Conservation (phyloP, 2,113 vertebrate species). For the Lipotes vexillifer region DNA sequence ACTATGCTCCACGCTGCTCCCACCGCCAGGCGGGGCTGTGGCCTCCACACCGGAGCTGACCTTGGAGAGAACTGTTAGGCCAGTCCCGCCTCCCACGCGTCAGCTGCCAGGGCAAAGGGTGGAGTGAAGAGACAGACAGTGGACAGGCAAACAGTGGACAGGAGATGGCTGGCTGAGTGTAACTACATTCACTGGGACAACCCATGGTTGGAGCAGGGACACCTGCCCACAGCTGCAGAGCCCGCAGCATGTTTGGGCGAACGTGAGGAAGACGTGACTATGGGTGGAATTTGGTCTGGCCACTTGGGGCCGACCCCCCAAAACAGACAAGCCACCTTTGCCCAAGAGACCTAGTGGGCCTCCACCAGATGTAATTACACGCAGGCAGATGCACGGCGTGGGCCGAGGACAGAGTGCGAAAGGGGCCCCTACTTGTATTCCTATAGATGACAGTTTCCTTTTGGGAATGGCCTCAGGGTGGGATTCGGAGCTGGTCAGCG, state of each 20-base stretch:
- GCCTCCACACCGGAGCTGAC: constrained; percentile 58
- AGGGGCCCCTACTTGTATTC: constrained; percentile 92
- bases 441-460: constrained; percentile 97
- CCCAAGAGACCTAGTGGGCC: constrained; percentile 55
- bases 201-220: neutral
- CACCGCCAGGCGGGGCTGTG: constrained; percentile 44
- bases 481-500: constrained; percentile 86
- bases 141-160: constrained; percentile 69
- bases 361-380: constrained; percentile 71
- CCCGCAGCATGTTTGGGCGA: neutral
- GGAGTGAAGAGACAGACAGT: constrained; percentile 66
- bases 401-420: constrained; percentile 59
- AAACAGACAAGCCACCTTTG: constrained; percentile 22
- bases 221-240: neutral
- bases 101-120: constrained; percentile 60
- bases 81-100: constrained; percentile 54
- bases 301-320: neutral
- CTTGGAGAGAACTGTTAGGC: constrained; percentile 69
- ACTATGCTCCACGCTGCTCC: constrained; percentile 54
- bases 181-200: constrained; percentile 71
- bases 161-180: constrained; percentile 73
- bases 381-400: constrained; percentile 66
- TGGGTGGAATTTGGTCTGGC: constrained; percentile 18
- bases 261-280: neutral
- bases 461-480: constrained; percentile 87